Base-by-base conservation (phyloP, 2,797 vertebrate species). In the Mycteria americana region DNA sequence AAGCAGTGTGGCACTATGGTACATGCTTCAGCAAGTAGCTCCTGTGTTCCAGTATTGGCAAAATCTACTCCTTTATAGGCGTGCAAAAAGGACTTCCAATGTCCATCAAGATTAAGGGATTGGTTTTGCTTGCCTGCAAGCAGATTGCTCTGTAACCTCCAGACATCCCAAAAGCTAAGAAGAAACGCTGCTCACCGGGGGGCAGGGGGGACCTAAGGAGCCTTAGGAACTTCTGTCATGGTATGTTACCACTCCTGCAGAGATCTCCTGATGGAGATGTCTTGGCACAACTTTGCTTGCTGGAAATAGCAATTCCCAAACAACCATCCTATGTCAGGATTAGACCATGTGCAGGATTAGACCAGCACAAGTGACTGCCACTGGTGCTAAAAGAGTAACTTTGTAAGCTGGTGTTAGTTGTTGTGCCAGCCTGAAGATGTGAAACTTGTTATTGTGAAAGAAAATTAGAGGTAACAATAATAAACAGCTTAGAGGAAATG, bases 381-480 rank as follows among this genome's bases (percentile, higher is more conserved):
- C 37, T 51, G 65, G 27, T 46, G 54, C 51, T 62, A 18, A 48
- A 93, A 54, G 37, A 94, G 53, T 16, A 27, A 10, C 60, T 54
- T 45, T 3, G 9, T 4, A 86, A 87, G 69, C 69, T 76, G 83
- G 11, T 39, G 68, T 41, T 6, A 12, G 46, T 11, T 69, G 22
- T 65, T 85, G 63, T 4, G 3, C 60, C 57, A 89, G 27, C 41
- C 81, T 81, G 62, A 73, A 78, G 83, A 16, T 33, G 54, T 54
- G 80, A 73, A 91, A 43, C 65, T 69, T 35, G 13, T 73, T 82
- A 30, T 43, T 75, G 65, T 78, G 81, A 73, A 83, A 57, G 75
- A 93, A 96, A 93, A 73, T 48, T 25, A 35, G 85, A 91, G 68
- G 65, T 23, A 94, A 62, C 35, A 72, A n/a, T 59, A 93, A 60